These are phyloP conservation scores for Megaustenia siamemsis DNA, from an alignment of 2,888 invertebrate species.

Conservation along the genomic window DNA sequence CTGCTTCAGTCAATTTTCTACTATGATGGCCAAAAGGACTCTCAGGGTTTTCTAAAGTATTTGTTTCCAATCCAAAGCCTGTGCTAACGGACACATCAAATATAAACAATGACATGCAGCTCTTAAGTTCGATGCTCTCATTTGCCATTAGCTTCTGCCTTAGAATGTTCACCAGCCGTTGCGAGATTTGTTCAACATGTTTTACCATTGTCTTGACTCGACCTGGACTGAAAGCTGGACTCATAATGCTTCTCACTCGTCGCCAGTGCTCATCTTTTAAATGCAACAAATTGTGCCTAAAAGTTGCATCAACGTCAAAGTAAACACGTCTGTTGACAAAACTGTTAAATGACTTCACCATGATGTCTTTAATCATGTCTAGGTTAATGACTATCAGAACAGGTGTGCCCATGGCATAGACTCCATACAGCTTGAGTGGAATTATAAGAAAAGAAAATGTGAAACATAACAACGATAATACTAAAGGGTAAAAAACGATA, in stretches of 20 bases:
- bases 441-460: background rate
- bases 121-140: constrained; percentile 27
- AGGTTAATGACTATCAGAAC: constrained; percentile 26
- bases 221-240: constrained; percentile 38
- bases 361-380: constrained; percentile 41
- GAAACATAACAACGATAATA: too few species aligned
- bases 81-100: constrained; percentile 43
- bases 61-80: constrained; percentile 18
- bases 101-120: background rate
- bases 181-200: constrained; percentile 27
- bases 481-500: too few species aligned
- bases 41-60: constrained; percentile 56
- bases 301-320: background rate
- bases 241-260: constrained; percentile 22
- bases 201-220: constrained; percentile 29
- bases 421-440: constrained; percentile 30
- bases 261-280: constrained; percentile 43
- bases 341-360: constrained; percentile 36
- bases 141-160: background rate
- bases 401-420: background rate
- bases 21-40: constrained; percentile 60
- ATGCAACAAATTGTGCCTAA: background rate
- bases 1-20: constrained; percentile 51
- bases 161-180: background rate
- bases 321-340: constrained; percentile 16